phyloP scores from a whole-genome alignment of 2,888 invertebrate genomes.

The Melinopterus prodromus region DNA sequence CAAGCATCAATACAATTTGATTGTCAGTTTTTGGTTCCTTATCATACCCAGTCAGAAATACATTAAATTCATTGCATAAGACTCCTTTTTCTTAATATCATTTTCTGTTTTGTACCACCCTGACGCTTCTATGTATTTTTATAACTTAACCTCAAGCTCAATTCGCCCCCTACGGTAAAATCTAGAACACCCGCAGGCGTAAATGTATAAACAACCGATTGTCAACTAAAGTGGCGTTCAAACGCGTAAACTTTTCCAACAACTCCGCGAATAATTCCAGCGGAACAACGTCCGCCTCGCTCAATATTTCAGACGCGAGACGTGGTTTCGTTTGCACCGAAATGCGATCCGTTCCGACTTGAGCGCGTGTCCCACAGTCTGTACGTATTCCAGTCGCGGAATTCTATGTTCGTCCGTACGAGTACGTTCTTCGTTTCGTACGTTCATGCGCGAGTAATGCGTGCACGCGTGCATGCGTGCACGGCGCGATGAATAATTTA shows the following conservation, averaged over 20 bases:
- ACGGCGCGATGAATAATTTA: background rate
- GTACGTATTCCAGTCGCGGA: background rate
- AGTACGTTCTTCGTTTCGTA: background rate
- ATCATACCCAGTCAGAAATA: no score
- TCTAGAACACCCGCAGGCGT: background rate
- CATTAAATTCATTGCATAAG: no score
- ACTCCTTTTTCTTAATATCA: no score
- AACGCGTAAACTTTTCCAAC: background rate
- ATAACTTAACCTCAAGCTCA: no score
- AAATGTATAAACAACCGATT: background rate
- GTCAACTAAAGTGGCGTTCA: background rate
- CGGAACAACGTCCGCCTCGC: background rate
- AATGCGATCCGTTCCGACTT: background rate
- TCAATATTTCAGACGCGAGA: background rate
- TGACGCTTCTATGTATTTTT: no score
- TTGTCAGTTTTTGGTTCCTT: no score
- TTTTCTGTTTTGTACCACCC: no score
- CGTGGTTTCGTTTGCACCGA: constrained; percentile 4
- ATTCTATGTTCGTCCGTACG: background rate
- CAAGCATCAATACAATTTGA: no score
- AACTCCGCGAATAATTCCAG: background rate
- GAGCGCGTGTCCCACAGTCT: background rate
- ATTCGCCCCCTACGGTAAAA: no score
- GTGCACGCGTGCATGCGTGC: no score
- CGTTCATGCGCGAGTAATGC: background rate